A percentile compares a stretch with the other conserved stretches of the same genome.
Evolutionary conservation across 2,797 vertebrate genomes (phyloP).

Genomic region (Chaetodon trifasciatus): DNA sequence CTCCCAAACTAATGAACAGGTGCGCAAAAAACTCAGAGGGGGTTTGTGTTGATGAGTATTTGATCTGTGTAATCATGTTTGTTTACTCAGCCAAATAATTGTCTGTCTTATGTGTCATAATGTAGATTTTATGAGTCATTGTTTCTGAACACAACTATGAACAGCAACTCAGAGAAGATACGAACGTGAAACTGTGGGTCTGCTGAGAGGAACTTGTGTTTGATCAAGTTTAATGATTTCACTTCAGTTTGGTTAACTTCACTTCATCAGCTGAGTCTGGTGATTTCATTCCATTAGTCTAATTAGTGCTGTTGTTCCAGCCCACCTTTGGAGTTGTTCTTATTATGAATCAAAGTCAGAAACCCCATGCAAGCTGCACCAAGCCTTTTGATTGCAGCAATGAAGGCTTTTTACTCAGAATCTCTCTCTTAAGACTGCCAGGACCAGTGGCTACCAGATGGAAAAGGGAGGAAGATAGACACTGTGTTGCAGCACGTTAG

Average conservation of each 20-base stretch:
- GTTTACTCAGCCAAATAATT: constrained; percentile 61
- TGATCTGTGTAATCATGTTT: constrained; percentile 38
- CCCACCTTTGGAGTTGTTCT: constrained; percentile 39
- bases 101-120: constrained; percentile 15
- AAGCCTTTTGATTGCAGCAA: constrained; percentile 41
- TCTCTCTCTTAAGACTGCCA: constrained; percentile 31
- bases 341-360: constrained; percentile 47
- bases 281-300: constrained; percentile 33
- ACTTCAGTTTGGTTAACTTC: constrained; percentile 27
- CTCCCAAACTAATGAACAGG: constrained; percentile 45
- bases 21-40: background rate
- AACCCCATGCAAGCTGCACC: constrained; percentile 21
- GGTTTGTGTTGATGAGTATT: constrained; percentile 32
- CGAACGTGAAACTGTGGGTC: constrained; percentile 19
- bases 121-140: constrained; percentile 27
- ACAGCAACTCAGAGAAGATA: constrained; percentile 11
- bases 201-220: constrained; percentile 15
- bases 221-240: constrained; percentile 30
- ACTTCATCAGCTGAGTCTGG: constrained; percentile 36
- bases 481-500: constrained; percentile 81
- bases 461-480: constrained; percentile 68
- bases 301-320: constrained; percentile 48
- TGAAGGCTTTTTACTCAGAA: constrained; percentile 36
- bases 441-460: constrained; percentile 68
- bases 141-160: constrained; percentile 12